Percentiles rank a stretch among this genome's conserved stretches.
Conservation (phyloP, 2,888 invertebrate genomes). For the Aspidiotus destructor region DNA sequence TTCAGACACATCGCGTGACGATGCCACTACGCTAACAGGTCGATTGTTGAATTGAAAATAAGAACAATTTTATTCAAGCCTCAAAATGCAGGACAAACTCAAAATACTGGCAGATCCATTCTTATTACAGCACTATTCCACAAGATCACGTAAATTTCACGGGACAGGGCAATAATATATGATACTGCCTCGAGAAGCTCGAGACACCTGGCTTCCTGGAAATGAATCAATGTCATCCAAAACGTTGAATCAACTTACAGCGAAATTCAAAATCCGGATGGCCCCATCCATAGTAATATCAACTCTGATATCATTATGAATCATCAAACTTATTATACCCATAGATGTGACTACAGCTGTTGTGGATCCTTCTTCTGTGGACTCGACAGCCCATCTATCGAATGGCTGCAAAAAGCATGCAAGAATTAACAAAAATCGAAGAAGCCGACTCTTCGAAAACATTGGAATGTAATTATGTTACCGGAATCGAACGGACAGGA, state of each 20-base stretch:
- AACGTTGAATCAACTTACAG: slow-evolving; percentile 5
- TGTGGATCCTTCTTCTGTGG: slow-evolving; percentile 17
- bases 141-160: too few species aligned
- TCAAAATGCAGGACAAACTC: too few species aligned
- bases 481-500: slow-evolving; percentile 23
- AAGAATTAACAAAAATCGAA: neutral
- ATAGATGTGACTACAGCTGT: slow-evolving; percentile 25
- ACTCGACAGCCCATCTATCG: slow-evolving; percentile 23
- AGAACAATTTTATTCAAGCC: too few species aligned
- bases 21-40: too few species aligned
- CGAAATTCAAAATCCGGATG: slow-evolving; percentile 21
- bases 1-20: too few species aligned
- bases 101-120: too few species aligned
- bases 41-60: too few species aligned
- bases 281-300: slow-evolving; percentile 26
- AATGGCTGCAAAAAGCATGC: slow-evolving; percentile 8
- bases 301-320: slow-evolving; percentile 26
- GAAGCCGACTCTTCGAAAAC: neutral
- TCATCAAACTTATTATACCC: slow-evolving; percentile 29
- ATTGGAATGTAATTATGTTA: slow-evolving; percentile 1
- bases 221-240: too few species aligned
- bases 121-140: too few species aligned
- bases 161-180: too few species aligned
- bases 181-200: too few species aligned
- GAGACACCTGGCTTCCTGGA: too few species aligned